Base-by-base conservation (phyloP, 2,113 vertebrate genomes). In the Dendropsophus ebraccatus region DNA sequence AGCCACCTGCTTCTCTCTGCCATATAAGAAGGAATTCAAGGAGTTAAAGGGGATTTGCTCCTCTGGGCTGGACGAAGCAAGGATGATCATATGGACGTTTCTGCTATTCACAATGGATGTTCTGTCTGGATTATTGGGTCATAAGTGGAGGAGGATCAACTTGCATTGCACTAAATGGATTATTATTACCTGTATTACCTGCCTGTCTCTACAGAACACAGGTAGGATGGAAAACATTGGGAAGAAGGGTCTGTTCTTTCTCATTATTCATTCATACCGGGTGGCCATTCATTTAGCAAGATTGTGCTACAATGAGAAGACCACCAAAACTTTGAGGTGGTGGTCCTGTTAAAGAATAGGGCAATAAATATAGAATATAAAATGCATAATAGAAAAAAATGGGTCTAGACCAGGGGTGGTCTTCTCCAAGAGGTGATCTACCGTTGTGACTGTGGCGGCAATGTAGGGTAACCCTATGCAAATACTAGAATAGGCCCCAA, bases 131-230 rank as follows among this genome's bases (percentile, higher is more conserved):
- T 37, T 30, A 32, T 35, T 35, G 8, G 9, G 10, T 2, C 76
- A 13, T 2, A 14, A 79, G n/a, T 5, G 32, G 28, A 58, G 12
- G 8, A 78, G 8, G 17, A 32, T 28, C 9, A 9, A 58, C 19
- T 37, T 37, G 52, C 58, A 14, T n/a, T 79, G 49, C 50, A 56
- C 28, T 35, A 82, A 54, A 50, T 82, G 81, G 60, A 54, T 35
- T 67, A 52, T 28, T 79, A 28, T 83, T 41, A 30, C 60, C 17
- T 83, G 30, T 25, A 32, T 37, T 41, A 28, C 54, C 1, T 83
- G 13, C 19, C 21, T 83, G 23, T 30, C 52, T 37, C 41, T 83
- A 6, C 65, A 35, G 28, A 50, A 12, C 30, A 72, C 65, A 83
- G 81, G 81, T 83, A 83, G 11, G 67, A 41, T 14, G 25, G 32